phyloP scores from a whole-genome alignment of 2,888 invertebrate species.

The Mesoligia furuncula region DNA sequence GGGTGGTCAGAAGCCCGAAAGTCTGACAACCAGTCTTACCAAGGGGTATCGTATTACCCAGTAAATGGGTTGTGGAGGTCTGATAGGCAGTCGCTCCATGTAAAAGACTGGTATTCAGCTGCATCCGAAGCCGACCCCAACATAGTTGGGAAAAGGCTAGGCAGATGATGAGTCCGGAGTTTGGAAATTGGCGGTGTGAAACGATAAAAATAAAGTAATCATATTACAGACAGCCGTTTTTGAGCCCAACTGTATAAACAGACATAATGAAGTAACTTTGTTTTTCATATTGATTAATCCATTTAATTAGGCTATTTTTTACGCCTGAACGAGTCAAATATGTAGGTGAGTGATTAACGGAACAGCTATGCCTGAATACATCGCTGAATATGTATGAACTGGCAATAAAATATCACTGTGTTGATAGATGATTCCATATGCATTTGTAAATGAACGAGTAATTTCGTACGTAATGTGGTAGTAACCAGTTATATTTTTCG shows the following conservation, averaged over 20 bases:
- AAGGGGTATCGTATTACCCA: no score
- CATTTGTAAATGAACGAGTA: constrained; percentile 3
- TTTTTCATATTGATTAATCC: constrained; percentile 30
- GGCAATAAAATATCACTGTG: constrained; percentile 39
- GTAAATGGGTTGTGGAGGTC: no score
- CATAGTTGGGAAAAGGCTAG: no score
- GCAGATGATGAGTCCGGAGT: background rate
- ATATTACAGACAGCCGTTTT: background rate
- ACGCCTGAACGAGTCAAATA: constrained; percentile 35
- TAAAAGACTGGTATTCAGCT: no score
- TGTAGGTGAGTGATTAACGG: constrained; percentile 60
- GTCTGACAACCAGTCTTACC: no score
- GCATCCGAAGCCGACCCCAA: no score
- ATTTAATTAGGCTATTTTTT: constrained; percentile 43
- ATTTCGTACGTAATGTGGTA: background rate
- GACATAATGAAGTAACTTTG: constrained; percentile 5
- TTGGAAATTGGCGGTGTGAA: background rate
- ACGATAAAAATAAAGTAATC: background rate
- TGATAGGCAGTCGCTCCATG: no score
- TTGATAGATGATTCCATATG: constrained; percentile 34
- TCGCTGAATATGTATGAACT: constrained; percentile 51
- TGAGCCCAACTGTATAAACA: background rate
- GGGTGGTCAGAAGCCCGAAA: no score
- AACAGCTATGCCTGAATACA: constrained; percentile 48
- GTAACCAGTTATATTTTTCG: background rate